Base-by-base conservation (phyloP, 2,797 vertebrate genomes). In the Phataginus tetradactyla region DNA sequence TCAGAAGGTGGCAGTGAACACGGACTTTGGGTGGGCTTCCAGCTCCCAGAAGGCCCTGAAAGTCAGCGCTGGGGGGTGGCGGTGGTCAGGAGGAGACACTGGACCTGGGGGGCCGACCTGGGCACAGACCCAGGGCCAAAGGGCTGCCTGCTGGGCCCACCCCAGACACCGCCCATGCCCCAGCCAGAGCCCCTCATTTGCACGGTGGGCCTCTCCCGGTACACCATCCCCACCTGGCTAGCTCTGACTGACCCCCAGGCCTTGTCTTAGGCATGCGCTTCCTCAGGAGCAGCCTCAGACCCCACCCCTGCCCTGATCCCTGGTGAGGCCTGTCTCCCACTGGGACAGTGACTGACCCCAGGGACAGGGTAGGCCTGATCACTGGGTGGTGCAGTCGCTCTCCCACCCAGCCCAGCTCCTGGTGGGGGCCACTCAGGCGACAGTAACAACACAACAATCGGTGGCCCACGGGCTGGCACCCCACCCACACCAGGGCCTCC, bases 1-100 rank as follows among this genome's bases (percentile, higher is more conserved):
- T 5, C 45, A 45, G 1, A 1, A 69, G 49, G 57, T 12, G 8
- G 71, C 1, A 1, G 18, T 0, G 11, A 5, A 45, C 3, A 1
- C 15, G n/a, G 42, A 34, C 49, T 55, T 27, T 27, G 27, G 18
- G 49, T 1, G 45, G 74, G 34, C 39, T 7, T 49, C 61, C n/a
- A 14, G 66, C n/a, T 1, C 10, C 0, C 2, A 7, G 45, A 20
- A 23, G n/a, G n/a, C 49, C 55, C 23, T 7, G 3, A 66, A 37
- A 20, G 27, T 20, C 3, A 0, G 7, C 1, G 3, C 39, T 4
- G 32, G 64, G 34, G 39, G 27, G 5, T 23, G 29, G 4, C 2
- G 21, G 51, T 23, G 37, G 14, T 4, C 53, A 8, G 63, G 61
- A 61, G 7, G 14, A 59, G 32, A 27, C 0, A 4, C 39, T 1